A percentile compares a stretch with the other conserved stretches of the same genome.
These are phyloP conservation scores for Actinernus sp. DNA, from an alignment of 92 coral and sea anemone species.

Conservation along the genomic window DNA sequence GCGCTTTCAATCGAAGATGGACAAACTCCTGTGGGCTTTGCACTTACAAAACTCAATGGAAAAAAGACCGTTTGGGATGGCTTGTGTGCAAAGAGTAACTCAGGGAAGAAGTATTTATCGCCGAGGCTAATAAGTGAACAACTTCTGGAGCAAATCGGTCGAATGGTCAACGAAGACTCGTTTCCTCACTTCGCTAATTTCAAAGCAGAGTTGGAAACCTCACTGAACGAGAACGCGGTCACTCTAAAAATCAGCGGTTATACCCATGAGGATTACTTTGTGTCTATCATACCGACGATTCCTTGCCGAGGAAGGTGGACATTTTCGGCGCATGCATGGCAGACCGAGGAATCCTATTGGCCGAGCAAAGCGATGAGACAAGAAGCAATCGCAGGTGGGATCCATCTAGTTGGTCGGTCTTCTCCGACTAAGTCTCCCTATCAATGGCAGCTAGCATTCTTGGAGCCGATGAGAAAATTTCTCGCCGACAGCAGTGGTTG, in stretches of 20 bases:
- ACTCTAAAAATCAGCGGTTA: conserved; percentile 41
- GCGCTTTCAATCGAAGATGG: conserved; percentile 78
- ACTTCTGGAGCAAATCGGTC: conserved; percentile 39
- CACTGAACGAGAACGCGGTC: conserved; percentile 42
- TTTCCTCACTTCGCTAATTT: conserved; percentile 3
- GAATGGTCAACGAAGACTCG: conserved; percentile 8
- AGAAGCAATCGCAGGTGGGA: conserved; percentile 42
- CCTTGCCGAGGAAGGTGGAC: conserved; percentile 74
- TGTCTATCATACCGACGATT: conserved; percentile 66
- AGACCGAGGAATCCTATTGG: conserved; percentile 68
- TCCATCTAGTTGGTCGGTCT: conserved; percentile 60
- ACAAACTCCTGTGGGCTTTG: conserved; percentile 70
- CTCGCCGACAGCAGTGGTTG: conserved; percentile 47
- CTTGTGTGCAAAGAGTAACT: conserved; percentile 63
- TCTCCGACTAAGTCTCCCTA: conserved; percentile 69
- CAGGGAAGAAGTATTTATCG: conserved; percentile 72
- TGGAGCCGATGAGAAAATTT: conserved; percentile 51
- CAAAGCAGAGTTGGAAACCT: conserved; percentile 18
- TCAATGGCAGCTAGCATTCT: conserved; percentile 77
- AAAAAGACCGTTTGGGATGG: conserved; percentile 49
- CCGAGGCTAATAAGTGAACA: conserved; percentile 59
- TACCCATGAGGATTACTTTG: conserved; percentile 15
- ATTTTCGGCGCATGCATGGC: conserved; percentile 80
- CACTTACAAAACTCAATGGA: conserved; percentile 55
- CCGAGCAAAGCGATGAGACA: conserved; percentile 55